These are phyloP conservation scores for Triplophysa yarkandensis DNA, from an alignment of 2,797 vertebrate genomes.

Conservation along the genomic window DNA sequence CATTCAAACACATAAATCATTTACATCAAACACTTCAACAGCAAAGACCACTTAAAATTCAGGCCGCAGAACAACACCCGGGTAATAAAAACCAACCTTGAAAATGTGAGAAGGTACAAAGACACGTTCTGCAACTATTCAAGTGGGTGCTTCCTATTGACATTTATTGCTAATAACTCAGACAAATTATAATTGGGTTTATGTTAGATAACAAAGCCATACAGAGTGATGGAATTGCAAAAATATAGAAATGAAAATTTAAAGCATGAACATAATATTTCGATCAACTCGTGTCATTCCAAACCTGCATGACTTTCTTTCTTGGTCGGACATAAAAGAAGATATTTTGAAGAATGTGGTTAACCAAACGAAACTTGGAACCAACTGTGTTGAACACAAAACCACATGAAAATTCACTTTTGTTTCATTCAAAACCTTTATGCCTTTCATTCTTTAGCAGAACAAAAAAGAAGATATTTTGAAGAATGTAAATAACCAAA, in stretches of 20 bases:
- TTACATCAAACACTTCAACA: constrained; percentile 35
- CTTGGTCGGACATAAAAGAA: too few species aligned
- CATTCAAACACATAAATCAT: constrained; percentile 37
- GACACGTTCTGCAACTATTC: background rate
- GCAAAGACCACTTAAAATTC: constrained; percentile 22
- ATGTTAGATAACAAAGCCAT: background rate
- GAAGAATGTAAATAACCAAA: too few species aligned
- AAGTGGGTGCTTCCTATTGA: background rate
- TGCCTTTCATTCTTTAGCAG: too few species aligned
- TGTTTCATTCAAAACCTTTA: too few species aligned
- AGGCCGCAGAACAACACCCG: constrained; percentile 25
- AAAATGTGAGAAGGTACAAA: constrained; percentile 6
- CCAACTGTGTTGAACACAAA: too few species aligned
- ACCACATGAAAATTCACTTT: too few species aligned
- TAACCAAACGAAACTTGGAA: too few species aligned
- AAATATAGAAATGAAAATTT: background rate
- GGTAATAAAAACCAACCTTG: constrained; percentile 46
- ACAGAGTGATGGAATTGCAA: too few species aligned
- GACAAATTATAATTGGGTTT: background rate
- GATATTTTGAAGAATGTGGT: too few species aligned
- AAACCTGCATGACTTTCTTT: too few species aligned
- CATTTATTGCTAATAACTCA: background rate
- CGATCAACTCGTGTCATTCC: too few species aligned
- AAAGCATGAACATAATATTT: background rate
- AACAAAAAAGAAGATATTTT: too few species aligned